These are phyloP conservation scores for Poecilia wingei DNA, from an alignment of 2,797 vertebrate genomes.

Conservation along the genomic window DNA sequence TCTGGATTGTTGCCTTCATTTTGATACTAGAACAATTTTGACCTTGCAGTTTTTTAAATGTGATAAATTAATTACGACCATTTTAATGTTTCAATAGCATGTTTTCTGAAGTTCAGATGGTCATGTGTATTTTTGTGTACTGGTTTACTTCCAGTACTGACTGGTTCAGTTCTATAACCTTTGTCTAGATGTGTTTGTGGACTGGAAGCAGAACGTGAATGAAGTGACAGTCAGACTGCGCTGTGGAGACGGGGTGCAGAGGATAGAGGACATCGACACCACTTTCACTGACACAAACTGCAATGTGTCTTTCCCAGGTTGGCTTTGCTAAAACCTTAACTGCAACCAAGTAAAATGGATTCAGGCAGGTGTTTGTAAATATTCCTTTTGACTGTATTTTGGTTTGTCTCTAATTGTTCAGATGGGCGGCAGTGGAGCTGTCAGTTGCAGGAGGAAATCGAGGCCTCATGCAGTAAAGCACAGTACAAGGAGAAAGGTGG, in stretches of 20 bases:
- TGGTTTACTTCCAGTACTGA: background rate
- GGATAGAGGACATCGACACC: slow-evolving; percentile 85
- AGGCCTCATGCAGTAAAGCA: slow-evolving; percentile 92
- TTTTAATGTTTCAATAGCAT: background rate
- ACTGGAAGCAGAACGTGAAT: slow-evolving; percentile 95
- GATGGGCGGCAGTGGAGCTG: slow-evolving; percentile 93
- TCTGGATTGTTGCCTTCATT: too few relatives aligned
- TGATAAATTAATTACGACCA: too few relatives aligned
- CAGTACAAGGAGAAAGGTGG: slow-evolving; percentile 91
- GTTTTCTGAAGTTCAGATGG: background rate
- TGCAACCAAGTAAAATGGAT: background rate
- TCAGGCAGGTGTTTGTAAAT: background rate
- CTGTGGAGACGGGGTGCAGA: slow-evolving; percentile 83
- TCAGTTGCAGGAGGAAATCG: slow-evolving; percentile 92
- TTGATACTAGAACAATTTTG: too few relatives aligned
- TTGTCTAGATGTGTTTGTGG: slow-evolving; percentile 88
- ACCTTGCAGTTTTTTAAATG: too few relatives aligned
- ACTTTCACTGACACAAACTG: slow-evolving; percentile 92
- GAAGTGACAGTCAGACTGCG: slow-evolving; percentile 92
- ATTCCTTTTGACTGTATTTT: background rate
- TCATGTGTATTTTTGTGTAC: background rate
- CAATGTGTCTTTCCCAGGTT: slow-evolving; percentile 80
- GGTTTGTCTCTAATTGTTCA: slow-evolving; percentile 53
- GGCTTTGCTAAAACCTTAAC: background rate
- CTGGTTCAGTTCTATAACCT: background rate